Evolutionary conservation across 1,140 invertebrate genomes (phyloP), one percentile per base, ranked within the genome.

Genomic region (Conopomorpha cramerella): DNA sequence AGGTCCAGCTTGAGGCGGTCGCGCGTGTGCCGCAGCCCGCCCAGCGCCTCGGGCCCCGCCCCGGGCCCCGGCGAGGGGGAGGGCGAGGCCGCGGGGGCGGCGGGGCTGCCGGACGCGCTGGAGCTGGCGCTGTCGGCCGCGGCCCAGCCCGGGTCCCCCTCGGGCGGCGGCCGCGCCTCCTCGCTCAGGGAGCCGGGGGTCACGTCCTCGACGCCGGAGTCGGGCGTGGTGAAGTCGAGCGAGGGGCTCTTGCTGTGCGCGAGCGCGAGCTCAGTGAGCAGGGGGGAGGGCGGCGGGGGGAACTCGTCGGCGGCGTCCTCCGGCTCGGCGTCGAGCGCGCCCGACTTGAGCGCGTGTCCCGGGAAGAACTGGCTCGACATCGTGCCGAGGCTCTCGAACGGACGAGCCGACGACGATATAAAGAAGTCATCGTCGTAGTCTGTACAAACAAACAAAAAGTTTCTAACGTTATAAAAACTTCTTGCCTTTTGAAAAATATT

Each of bases 321-420:
- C 16, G 41, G 11, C 23, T 43, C 37, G 18, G 45, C 3, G 13
- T 32, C 16, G 10, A 52, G 39, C 4, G 61, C 49, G 3, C 51
- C 33, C 3, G 51, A 45, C 50, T 72, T 70, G 23, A 61, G 33
- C 45, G 62, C 63, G 56, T 65, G 68, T 42, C 86, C 86, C 18
- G 87, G 86, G 67, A 88, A 89, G 64, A 89, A 89, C 64, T 89
- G 85, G 57, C 86, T 88, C 36, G 79, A 82, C 54, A 81, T 77
- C 23, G 82, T 68, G 28, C 78, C 76, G 33, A 85, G 81, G 16
- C 71, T 71, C 53, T 87, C 84, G 60, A 88, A 88, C 1, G 86
- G 86, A 35, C 84, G 80, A 45, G 82, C 81, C 12, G 86, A 87
- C 43, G 85, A 85, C 38, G 83, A 86, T 36, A 88, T 85, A 60